phyloP scores from a whole-genome alignment of 1,140 invertebrate genomes.

The Adelges cooleyi region DNA sequence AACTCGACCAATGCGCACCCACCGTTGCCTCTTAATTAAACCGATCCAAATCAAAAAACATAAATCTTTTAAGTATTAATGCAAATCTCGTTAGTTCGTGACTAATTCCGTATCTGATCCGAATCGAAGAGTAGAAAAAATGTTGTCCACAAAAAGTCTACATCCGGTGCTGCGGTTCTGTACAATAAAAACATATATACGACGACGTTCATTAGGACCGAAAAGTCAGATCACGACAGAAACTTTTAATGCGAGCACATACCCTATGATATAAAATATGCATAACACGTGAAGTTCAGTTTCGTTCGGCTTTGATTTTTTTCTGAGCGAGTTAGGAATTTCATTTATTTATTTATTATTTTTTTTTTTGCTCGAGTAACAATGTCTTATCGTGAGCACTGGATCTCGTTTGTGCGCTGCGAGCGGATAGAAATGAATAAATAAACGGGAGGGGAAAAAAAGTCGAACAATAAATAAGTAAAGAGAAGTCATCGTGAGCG shows the following conservation, averaged over 20 bases:
- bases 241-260: no score
- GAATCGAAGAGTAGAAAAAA: neutral
- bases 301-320: constrained; percentile 10
- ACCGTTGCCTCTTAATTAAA: constrained; percentile 12
- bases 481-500: constrained; percentile 1
- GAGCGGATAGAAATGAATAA: neutral
- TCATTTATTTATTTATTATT: no score
- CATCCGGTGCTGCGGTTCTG: no score
- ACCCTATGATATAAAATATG: no score
- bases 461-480: constrained; percentile 19
- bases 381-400: constrained; percentile 24
- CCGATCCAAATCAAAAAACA: constrained; percentile 13
- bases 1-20: neutral
- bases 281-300: constrained; percentile 13
- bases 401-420: constrained; percentile 9
- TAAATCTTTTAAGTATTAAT: constrained; percentile 20
- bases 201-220: constrained; percentile 5
- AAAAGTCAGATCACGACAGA: constrained; percentile 2
- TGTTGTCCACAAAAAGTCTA: constrained; percentile 16
- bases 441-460: neutral
- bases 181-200: no score
- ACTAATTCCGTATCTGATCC: constrained; percentile 23
- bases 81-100: constrained; percentile 21
- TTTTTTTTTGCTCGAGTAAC: constrained; percentile 8
- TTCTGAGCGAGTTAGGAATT: neutral